Conservation (phyloP, 37 sponge, comb jelly and placozoan species). For the Mnemiopsis leidyi region DNA sequence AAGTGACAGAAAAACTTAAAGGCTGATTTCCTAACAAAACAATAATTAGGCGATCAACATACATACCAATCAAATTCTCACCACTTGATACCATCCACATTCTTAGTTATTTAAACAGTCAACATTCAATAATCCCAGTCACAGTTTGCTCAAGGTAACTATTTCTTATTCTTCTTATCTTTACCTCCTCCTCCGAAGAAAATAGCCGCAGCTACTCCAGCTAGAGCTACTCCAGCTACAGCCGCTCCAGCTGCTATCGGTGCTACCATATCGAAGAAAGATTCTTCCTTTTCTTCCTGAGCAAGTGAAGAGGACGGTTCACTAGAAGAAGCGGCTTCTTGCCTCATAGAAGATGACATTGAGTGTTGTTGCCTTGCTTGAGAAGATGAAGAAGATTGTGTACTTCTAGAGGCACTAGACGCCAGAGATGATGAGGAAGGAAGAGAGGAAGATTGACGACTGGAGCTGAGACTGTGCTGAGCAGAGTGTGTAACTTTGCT, state of each 20-base stretch:
- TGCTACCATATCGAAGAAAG: background rate
- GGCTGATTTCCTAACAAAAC: no score
- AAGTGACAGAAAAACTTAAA: no score
- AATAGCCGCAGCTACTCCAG: background rate
- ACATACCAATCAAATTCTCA: no score
- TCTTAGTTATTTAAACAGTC: no score
- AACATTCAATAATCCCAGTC: no score
- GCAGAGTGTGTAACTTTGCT: no score
- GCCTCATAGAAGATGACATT: background rate
- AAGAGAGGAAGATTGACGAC: background rate
- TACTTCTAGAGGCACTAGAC: no score
- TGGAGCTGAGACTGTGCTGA: background rate
- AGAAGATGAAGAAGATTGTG: no score
- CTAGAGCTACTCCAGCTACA: background rate
- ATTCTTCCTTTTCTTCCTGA: background rate
- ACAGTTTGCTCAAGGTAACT: no score
- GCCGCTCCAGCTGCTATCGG: slow-evolving; percentile 23
- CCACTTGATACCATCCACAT: no score
- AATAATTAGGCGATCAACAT: no score
- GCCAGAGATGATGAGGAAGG: background rate
- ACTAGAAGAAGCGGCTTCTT: background rate
- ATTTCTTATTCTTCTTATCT: background rate
- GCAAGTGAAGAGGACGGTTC: background rate
- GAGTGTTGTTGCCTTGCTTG: background rate
- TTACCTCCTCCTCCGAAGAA: background rate